phyloP scores from a whole-genome alignment of 2,797 vertebrate genomes.

The Merluccius polli region DNA sequence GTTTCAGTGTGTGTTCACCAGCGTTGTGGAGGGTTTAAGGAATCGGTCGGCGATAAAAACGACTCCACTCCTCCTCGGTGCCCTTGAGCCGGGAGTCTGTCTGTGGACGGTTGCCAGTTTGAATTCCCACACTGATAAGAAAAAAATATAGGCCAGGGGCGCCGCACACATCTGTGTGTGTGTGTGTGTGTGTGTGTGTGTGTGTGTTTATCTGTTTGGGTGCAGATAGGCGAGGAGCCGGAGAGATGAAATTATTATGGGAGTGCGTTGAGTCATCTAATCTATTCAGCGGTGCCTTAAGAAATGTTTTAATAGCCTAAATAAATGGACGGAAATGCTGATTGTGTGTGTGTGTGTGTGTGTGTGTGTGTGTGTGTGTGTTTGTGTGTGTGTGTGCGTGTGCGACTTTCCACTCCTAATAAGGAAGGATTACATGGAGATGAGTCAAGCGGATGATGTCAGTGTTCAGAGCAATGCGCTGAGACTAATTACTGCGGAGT shows the following conservation, averaged over 20 bases:
- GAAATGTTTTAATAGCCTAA: not conserved
- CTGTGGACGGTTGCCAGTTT: not conserved
- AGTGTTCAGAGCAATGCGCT: not conserved
- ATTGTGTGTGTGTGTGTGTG: too few species aligned
- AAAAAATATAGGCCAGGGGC: too few species aligned
- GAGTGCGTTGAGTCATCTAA: slow-evolving; percentile 1
- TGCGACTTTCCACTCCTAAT: not conserved
- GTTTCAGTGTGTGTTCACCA: not conserved
- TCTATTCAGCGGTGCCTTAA: not conserved
- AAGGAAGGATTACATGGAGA: not conserved
- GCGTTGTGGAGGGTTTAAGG: not conserved
- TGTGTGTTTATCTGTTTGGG: not conserved
- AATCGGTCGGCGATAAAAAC: not conserved
- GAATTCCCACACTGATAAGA: slow-evolving; percentile 3
- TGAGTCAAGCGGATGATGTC: not conserved
- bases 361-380: too few species aligned
- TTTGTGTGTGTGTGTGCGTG: too few species aligned
- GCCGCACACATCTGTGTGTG: too few species aligned
- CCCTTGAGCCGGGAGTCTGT: not conserved
- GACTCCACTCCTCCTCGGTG: not conserved
- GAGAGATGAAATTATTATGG: not conserved
- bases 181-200: not conserved
- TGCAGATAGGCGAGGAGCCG: not conserved
- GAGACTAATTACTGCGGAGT: not conserved
- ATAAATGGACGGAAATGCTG: not conserved